Evolutionary conservation across 1,140 invertebrate genomes (phyloP).

Genomic region (Araneus ventricosus): DNA sequence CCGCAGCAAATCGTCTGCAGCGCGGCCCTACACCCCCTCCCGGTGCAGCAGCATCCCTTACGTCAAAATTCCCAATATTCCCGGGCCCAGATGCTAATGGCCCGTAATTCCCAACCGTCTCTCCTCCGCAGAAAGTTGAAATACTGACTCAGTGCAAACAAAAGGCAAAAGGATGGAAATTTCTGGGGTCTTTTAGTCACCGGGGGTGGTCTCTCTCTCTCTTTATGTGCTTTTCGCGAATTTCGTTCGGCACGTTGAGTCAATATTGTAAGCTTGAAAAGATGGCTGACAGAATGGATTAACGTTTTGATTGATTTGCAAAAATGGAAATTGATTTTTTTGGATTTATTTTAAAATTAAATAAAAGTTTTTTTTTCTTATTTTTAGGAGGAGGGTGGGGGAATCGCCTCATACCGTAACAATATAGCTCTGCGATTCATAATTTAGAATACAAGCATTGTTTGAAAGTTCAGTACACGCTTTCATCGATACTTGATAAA

Average conservation of each 20-base stretch:
- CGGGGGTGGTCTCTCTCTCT: not conserved
- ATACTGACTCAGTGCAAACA: slow-evolving; percentile 65
- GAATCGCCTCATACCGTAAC: not conserved
- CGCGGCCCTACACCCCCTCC: not conserved
- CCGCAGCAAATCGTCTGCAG: slow-evolving; percentile 16
- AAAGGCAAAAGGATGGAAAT: slow-evolving; percentile 38
- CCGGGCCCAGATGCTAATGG: slow-evolving; percentile 62
- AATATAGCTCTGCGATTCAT: too few species aligned
- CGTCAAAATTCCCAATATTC: slow-evolving; percentile 64
- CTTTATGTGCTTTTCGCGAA: not conserved
- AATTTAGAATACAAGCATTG: too few species aligned
- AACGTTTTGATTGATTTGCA: not conserved
- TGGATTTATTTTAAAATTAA: too few species aligned
- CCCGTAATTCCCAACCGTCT: slow-evolving; percentile 43
- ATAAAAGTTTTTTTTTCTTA: too few species aligned
- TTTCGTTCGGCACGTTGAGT: not conserved
- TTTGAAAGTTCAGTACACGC: too few species aligned
- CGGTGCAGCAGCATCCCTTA: not conserved
- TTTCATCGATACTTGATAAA: too few species aligned
- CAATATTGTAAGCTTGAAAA: slow-evolving; percentile 13
- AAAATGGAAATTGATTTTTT: not conserved
- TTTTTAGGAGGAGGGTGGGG: too few species aligned
- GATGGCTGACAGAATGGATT: not conserved
- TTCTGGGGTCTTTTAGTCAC: slow-evolving; percentile 13
- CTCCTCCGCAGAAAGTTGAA: slow-evolving; percentile 18